Conservation (phyloP, 2,797 vertebrate species). For the Babyrousa celebensis region DNA sequence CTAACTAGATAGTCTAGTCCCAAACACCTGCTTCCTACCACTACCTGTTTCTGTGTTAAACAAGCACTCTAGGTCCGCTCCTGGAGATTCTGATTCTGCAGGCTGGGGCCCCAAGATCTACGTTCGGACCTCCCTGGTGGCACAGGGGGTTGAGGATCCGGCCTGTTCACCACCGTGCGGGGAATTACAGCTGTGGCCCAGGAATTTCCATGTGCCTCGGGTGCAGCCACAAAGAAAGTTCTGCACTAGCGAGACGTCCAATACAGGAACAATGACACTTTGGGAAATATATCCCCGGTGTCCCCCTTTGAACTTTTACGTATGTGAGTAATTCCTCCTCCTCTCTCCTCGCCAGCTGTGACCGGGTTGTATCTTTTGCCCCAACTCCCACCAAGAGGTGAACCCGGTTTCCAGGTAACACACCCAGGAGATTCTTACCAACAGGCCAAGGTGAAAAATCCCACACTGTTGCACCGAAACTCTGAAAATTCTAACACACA, state of each 20-base stretch:
- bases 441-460: background rate
- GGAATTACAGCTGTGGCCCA: too few relatives aligned
- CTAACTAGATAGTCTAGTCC: background rate
- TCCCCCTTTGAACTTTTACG: too few relatives aligned
- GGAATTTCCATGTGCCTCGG: too few relatives aligned
- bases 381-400: background rate
- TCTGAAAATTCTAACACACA: conserved; percentile 6
- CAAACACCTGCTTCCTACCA: background rate
- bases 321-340: too few relatives aligned
- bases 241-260: too few relatives aligned
- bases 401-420: background rate
- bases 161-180: too few relatives aligned
- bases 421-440: background rate
- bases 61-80: background rate
- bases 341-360: background rate
- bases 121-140: background rate
- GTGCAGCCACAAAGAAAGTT: too few relatives aligned
- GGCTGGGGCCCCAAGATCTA: background rate
- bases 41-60: background rate
- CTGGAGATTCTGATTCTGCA: background rate
- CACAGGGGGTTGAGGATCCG: too few relatives aligned
- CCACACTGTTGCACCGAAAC: background rate
- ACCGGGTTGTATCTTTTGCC: background rate
- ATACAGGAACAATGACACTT: too few relatives aligned
- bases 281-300: background rate